A percentile compares a stretch with the other conserved stretches of the same genome.
These are phyloP conservation scores for Aurelia sp. DNA, from an alignment of 30 jellyfish, hydroid and myxozoan genomes.

Conservation along the genomic window DNA sequence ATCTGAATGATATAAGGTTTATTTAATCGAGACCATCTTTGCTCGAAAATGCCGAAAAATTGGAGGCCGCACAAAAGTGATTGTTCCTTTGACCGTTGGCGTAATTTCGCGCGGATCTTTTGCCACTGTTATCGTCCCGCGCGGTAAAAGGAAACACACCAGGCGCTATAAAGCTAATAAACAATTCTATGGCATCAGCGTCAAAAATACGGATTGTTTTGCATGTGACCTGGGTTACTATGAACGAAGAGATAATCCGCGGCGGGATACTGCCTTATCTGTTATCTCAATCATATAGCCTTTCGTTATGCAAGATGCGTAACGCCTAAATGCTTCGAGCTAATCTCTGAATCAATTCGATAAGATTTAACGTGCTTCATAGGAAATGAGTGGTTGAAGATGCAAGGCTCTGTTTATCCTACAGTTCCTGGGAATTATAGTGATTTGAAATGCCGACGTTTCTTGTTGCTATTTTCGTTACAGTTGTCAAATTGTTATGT, in stretches of 20 bases:
- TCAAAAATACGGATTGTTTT: too few relatives aligned
- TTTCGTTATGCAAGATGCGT: background rate
- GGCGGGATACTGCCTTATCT: conserved; percentile 15
- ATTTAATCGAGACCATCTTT: too few relatives aligned
- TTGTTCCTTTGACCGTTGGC: too few relatives aligned
- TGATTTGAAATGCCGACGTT: conserved; percentile 8
- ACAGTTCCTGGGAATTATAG: conserved; percentile 5
- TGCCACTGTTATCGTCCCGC: too few relatives aligned
- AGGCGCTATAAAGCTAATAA: too few relatives aligned
- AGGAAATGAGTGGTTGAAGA: conserved; percentile 42
- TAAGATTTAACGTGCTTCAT: conserved; percentile 25
- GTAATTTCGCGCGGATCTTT: too few relatives aligned
- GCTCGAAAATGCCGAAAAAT: too few relatives aligned
- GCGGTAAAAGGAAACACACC: too few relatives aligned
- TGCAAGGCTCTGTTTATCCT: conserved; percentile 5
- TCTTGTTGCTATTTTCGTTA: conserved; percentile 17
- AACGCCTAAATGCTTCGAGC: background rate
- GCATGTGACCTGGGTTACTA: too few relatives aligned
- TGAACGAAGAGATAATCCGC: conserved; percentile 4
- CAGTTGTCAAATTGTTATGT: background rate
- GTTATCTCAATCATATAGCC: background rate
- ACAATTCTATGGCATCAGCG: too few relatives aligned
- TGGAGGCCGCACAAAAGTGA: too few relatives aligned
- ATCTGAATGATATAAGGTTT: too few relatives aligned
- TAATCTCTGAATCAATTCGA: conserved; percentile 32